phyloP scores from a whole-genome alignment of 2,888 invertebrate species.

The Sphaerophoria taeniata region DNA sequence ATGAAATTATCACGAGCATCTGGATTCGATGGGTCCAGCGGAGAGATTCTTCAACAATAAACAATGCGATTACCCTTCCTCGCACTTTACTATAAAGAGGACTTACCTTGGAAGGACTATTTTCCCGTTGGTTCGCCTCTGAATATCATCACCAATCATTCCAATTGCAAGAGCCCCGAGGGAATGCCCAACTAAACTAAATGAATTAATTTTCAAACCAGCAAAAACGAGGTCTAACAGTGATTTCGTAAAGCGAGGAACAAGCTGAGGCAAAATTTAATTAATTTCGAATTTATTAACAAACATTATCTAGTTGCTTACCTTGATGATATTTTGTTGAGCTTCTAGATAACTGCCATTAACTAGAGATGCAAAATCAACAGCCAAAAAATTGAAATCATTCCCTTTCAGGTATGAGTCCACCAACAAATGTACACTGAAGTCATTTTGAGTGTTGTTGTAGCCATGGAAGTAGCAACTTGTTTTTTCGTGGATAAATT shows the following conservation, averaged over 20 bases:
- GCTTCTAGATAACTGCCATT: conserved; percentile 44
- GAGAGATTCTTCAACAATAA: conserved; percentile 83
- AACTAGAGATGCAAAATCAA: conserved; percentile 45
- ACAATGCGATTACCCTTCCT: not conserved
- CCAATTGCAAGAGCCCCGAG: conserved; percentile 82
- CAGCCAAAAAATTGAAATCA: conserved; percentile 42
- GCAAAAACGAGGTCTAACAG: conserved; percentile 78
- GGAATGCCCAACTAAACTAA: conserved; percentile 82
- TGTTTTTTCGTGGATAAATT: conserved; percentile 44
- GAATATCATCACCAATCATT: conserved; percentile 79
- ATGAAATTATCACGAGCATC: conserved; percentile 83
- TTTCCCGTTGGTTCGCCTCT: conserved; percentile 5
- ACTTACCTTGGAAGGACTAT: conserved; percentile 46
- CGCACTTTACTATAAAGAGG: not conserved
- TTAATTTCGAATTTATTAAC: not conserved
- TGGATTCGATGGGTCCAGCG: conserved; percentile 86
- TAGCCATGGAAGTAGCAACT: conserved; percentile 53
- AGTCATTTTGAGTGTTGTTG: conserved; percentile 30
- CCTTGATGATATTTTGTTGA: conserved; percentile 33
- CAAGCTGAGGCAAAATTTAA: not conserved
- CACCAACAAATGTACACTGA: conserved; percentile 29
- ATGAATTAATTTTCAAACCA: conserved; percentile 78
- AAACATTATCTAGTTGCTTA: not conserved
- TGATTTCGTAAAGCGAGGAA: conserved; percentile 63
- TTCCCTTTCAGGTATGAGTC: conserved; percentile 47